phyloP scores from a whole-genome alignment of 2,888 invertebrate species.

The Leucozona laternaria region DNA sequence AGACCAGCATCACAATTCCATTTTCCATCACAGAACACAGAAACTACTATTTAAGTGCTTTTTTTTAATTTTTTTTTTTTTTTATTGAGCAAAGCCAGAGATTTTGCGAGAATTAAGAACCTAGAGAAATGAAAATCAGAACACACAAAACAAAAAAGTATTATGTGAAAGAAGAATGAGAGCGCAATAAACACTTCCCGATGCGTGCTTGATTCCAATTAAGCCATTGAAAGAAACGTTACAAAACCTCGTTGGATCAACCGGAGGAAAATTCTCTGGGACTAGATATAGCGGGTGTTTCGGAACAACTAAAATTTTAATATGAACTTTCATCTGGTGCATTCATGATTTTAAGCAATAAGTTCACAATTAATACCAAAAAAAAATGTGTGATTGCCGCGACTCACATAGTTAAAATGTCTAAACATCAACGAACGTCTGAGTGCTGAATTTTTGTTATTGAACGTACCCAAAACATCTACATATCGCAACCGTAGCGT shows the following conservation, averaged over 20 bases:
- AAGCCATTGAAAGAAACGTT: conserved; percentile 69
- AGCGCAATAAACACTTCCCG: conserved; percentile 75
- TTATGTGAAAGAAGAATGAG: conserved; percentile 63
- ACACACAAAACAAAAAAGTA: conserved; percentile 2
- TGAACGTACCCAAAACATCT: no score
- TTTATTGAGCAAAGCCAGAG: not conserved
- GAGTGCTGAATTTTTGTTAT: no score
- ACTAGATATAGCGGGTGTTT: conserved; percentile 20
- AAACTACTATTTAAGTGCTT: not conserved
- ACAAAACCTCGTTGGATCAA: conserved; percentile 52
- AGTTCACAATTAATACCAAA: no score
- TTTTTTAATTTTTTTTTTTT: not conserved
- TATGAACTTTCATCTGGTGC: not conserved
- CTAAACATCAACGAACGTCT: no score
- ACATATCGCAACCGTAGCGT: no score
- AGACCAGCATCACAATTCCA: conserved; percentile 44
- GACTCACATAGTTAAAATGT: no score
- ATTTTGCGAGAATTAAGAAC: conserved; percentile 2
- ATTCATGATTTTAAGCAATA: no score
- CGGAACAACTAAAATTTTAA: not conserved
- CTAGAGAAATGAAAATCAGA: conserved; percentile 49
- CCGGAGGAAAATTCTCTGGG: conserved; percentile 32
- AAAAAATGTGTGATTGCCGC: no score
- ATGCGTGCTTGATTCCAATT: conserved; percentile 75
- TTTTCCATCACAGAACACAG: not conserved